Conservation (phyloP, 1,140 invertebrate species). For the Plutomurus gul region DNA sequence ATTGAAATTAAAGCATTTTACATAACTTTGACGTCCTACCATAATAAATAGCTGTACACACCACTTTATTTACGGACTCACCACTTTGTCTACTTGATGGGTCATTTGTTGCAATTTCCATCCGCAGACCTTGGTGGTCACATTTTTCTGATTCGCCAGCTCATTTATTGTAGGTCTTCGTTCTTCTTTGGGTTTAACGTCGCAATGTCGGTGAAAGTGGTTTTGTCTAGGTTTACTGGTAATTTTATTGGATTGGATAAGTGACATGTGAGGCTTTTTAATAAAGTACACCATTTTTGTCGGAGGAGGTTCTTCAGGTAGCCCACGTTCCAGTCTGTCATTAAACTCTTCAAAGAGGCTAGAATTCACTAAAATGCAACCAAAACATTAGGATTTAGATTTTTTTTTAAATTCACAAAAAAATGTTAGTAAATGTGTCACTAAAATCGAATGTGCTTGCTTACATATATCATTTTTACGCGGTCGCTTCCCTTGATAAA, state of each 20-base stretch:
- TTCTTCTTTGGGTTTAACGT: slow-evolving; percentile 86
- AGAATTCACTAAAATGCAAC: slow-evolving; percentile 42
- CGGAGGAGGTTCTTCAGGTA: slow-evolving; percentile 33
- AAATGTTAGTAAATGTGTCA: slow-evolving; percentile 37
- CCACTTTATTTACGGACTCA: slow-evolving; percentile 58
- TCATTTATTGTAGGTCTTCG: slow-evolving; percentile 80
- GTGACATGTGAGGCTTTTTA: slow-evolving; percentile 56
- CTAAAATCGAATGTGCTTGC: neutral
- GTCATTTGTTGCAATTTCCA: slow-evolving; percentile 94
- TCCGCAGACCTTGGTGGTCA: slow-evolving; percentile 85
- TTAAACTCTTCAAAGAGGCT: slow-evolving; percentile 44
- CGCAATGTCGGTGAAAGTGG: slow-evolving; percentile 85
- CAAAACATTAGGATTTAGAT: too few species aligned
- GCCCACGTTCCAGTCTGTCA: slow-evolving; percentile 22
- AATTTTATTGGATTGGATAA: slow-evolving; percentile 62
- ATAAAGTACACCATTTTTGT: slow-evolving; percentile 37
- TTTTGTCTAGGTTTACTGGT: slow-evolving; percentile 68
- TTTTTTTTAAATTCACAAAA: slow-evolving; percentile 2
- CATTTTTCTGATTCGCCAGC: slow-evolving; percentile 84
- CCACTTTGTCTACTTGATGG: slow-evolving; percentile 90
- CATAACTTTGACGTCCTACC: neutral
- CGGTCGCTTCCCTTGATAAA: slow-evolving; percentile 52
- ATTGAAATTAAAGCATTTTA: slow-evolving; percentile 30
- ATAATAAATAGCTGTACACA: neutral
- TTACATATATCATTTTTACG: slow-evolving; percentile 44